Percentiles rank a stretch among this genome's conserved stretches.
Conservation (phyloP, 2,888 invertebrate genomes). For the Alsophila aescularia region DNA sequence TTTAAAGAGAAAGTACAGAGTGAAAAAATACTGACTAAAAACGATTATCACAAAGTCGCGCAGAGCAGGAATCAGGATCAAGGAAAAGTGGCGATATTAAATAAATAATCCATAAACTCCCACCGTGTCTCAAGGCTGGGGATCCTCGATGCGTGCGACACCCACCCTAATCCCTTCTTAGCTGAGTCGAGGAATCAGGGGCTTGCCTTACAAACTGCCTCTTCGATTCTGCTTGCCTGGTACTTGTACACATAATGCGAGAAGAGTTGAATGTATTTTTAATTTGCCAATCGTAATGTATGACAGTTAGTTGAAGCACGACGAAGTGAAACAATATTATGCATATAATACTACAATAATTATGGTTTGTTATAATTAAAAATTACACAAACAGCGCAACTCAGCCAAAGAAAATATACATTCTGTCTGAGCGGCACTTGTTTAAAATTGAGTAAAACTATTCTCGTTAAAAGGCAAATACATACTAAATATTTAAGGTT, state of each 20-base stretch:
- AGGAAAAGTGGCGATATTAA: slow-evolving; percentile 37
- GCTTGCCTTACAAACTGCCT: slow-evolving; percentile 57
- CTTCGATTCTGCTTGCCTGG: slow-evolving; percentile 49
- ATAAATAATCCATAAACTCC: slow-evolving; percentile 52
- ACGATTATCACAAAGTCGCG: slow-evolving; percentile 23
- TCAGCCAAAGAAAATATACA: no score
- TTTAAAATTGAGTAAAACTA: not conserved
- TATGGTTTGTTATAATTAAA: no score
- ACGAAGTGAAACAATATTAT: no score
- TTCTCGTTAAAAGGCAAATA: slow-evolving; percentile 3
- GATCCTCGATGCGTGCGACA: slow-evolving; percentile 62
- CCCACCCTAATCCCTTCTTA: slow-evolving; percentile 71
- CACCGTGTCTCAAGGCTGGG: slow-evolving; percentile 41
- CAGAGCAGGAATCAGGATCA: slow-evolving; percentile 28
- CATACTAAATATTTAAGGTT: slow-evolving; percentile 6
- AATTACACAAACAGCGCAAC: no score
- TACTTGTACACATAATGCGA: slow-evolving; percentile 39
- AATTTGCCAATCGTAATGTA: not conserved
- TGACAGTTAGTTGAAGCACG: no score
- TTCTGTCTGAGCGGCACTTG: no score
- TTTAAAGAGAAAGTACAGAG: not conserved
- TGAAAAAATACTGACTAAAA: slow-evolving; percentile 6
- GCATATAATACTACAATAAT: no score
- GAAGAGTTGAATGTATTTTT: slow-evolving; percentile 7
- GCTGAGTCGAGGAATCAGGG: slow-evolving; percentile 67